Conservation (phyloP, 2,113 vertebrate species). For the Mormoops blainvillei region DNA sequence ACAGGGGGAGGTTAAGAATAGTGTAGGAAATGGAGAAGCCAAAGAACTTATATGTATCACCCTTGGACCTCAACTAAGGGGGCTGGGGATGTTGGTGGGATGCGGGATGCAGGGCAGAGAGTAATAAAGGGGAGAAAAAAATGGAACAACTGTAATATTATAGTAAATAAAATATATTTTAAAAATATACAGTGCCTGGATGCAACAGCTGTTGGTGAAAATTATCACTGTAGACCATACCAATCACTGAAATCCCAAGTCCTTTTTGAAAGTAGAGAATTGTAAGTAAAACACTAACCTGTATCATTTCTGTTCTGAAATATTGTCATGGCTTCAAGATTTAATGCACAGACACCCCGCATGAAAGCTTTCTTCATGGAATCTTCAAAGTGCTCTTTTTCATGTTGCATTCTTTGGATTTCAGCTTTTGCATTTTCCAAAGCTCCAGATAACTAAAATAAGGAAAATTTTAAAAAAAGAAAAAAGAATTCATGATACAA, state of each 20-base stretch:
- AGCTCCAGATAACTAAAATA: conserved; percentile 75
- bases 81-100: no score
- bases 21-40: no score
- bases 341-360: conserved; percentile 96
- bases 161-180: no score
- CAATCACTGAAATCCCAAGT: background rate
- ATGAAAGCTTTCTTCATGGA: conserved; percentile 98
- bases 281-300: conserved; percentile 74
- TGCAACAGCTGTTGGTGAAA: background rate
- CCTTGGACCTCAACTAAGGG: no score
- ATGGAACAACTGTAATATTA: no score
- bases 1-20: no score
- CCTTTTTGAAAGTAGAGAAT: background rate
- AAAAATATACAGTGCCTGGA: background rate
- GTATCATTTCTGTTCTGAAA: conserved; percentile 84
- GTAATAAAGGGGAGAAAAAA: no score
- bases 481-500: background rate
- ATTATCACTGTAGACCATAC: background rate
- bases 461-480: background rate
- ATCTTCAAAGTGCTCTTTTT: conserved; percentile 90
- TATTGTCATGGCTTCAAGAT: conserved; percentile 94
- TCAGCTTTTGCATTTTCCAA: conserved; percentile 87
- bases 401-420: conserved; percentile 85
- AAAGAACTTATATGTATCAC: no score
- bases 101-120: no score